Evolutionary conservation across 2,888 invertebrate species (phyloP).

Genomic region (Desoria tigrina): DNA sequence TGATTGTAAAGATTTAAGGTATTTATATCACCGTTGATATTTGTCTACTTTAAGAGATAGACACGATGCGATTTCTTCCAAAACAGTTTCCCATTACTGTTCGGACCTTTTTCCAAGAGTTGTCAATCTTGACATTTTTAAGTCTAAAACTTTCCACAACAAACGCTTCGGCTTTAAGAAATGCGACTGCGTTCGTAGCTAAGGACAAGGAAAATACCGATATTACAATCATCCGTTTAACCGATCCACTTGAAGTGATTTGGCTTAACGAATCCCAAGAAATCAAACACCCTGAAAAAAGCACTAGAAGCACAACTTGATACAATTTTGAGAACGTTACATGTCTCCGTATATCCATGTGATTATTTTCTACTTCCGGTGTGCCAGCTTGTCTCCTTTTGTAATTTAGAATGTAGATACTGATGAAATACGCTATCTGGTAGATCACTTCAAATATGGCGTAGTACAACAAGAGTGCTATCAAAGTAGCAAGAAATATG

Average conservation of each 20-base stretch:
- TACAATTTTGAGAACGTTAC: constrained; percentile 1
- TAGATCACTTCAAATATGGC: constrained; percentile 12
- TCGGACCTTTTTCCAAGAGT: constrained; percentile 5
- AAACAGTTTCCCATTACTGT: too few species aligned
- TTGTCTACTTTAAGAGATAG: too few species aligned
- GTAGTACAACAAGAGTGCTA: constrained; percentile 2
- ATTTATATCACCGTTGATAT: too few species aligned
- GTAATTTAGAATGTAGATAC: background rate
- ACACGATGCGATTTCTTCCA: too few species aligned
- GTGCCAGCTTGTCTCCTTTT: background rate
- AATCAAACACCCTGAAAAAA: constrained; percentile 2
- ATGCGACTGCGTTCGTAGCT: background rate
- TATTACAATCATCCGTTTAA: background rate
- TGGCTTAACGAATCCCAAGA: constrained; percentile 7
- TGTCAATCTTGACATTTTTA: constrained; percentile 18
- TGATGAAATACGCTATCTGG: constrained; percentile 7
- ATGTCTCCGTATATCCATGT: background rate
- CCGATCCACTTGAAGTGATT: background rate
- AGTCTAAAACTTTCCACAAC: constrained; percentile 3
- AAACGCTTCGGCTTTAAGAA: constrained; percentile 4
- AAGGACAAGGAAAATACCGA: background rate
- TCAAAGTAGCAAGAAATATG: background rate
- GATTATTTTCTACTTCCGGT: background rate
- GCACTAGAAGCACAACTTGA: background rate
- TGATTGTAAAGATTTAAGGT: too few species aligned